phyloP scores from a whole-genome alignment of 2,888 invertebrate species.

The Lacanobia oleracea region DNA sequence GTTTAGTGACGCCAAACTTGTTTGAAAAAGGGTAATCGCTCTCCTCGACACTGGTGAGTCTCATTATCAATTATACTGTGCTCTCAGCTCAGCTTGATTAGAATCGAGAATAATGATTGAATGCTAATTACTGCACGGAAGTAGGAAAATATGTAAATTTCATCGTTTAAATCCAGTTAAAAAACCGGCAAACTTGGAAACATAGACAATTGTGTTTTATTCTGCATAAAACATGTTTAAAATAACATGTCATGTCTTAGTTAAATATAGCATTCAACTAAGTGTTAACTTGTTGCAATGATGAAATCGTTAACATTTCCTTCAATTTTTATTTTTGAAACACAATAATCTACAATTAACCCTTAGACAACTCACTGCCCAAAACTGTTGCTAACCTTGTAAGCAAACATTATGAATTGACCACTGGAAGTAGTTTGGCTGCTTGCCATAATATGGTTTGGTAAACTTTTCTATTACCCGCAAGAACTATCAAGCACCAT shows the following conservation, averaged over 20 bases:
- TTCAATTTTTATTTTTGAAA: not conserved
- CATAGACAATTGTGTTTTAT: not conserved
- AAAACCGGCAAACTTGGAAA: not conserved
- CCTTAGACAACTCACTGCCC: no score
- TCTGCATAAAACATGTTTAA: no score
- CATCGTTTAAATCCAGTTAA: not conserved
- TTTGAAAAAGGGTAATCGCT: constrained; percentile 3
- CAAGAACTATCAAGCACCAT: not conserved
- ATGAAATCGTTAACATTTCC: constrained; percentile 1
- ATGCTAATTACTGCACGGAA: not conserved
- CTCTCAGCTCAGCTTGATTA: not conserved
- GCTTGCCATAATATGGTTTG: constrained; percentile 2
- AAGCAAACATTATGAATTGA: not conserved
- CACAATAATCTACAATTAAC: not conserved
- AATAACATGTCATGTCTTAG: no score
- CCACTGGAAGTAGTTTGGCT: not conserved
- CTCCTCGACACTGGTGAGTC: constrained; percentile 26
- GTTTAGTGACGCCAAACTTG: constrained; percentile 1
- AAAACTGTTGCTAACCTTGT: not conserved
- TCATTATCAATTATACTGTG: not conserved
- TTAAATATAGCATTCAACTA: no score
- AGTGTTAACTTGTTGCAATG: not conserved
- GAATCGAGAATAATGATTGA: not conserved
- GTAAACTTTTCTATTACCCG: not conserved
- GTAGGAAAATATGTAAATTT: no score